These are phyloP conservation scores for Rhyacophila brunnea DNA, from an alignment of 1,140 invertebrate species.

Conservation along the genomic window DNA sequence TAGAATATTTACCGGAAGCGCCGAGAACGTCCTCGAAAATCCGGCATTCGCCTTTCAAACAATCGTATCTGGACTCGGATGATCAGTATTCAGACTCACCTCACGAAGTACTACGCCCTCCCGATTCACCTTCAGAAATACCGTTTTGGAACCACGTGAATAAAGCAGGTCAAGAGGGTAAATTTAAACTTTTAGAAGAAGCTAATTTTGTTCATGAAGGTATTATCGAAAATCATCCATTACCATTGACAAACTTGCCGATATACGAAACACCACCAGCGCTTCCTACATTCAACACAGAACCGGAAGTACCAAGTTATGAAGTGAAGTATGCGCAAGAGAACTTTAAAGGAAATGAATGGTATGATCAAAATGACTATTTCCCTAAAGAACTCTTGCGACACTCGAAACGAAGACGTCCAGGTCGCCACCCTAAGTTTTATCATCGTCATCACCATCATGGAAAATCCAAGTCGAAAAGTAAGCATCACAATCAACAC, in stretches of 20 bases:
- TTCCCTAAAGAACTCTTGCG: slow-evolving; percentile 38
- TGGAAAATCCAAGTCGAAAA: neutral
- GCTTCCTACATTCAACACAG: neutral
- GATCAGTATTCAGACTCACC: neutral
- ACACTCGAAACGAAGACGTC: slow-evolving; percentile 36
- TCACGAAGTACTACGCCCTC: slow-evolving; percentile 6
- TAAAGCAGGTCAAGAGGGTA: neutral
- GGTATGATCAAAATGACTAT: slow-evolving; percentile 41
- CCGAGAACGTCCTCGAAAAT: neutral
- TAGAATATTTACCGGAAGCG: slow-evolving; percentile 8
- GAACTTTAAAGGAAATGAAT: slow-evolving; percentile 33
- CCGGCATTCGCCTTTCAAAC: neutral
- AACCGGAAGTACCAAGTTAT: slow-evolving; percentile 9
- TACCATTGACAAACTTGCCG: slow-evolving; percentile 24
- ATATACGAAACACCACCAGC: slow-evolving; percentile 28
- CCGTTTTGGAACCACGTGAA: neutral
- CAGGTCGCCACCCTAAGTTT: neutral
- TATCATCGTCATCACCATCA: neutral
- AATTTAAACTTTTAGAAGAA: neutral
- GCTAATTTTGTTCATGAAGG: neutral
- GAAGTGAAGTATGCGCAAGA: slow-evolving; percentile 28
- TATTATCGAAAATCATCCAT: slow-evolving; percentile 14
- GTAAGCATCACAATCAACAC: slow-evolving; percentile 8
- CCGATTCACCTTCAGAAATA: neutral
- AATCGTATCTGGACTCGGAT: neutral